Evolutionary conservation across 37 sponge, comb jelly and placozoan species (phyloP).

Genomic region (Spongilla lacustris): DNA sequence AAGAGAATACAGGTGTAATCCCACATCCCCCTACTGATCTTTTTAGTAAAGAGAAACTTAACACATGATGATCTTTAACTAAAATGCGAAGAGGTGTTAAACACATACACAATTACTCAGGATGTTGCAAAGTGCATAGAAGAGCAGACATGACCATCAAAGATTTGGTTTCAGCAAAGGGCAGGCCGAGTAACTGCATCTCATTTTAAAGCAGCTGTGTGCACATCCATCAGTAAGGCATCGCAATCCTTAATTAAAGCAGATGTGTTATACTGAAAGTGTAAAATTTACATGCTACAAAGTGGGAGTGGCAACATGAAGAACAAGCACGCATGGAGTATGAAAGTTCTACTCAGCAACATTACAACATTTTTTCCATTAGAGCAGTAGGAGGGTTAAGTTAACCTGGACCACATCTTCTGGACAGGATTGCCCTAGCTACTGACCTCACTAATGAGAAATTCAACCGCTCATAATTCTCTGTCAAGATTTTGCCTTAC

Average conservation of each 20-base stretch:
- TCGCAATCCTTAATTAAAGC: constrained; percentile 46
- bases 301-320: constrained; percentile 66
- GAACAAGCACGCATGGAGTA: constrained; percentile 30
- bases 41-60: constrained; percentile 3
- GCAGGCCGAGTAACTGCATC: constrained; percentile 70
- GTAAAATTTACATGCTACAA: constrained; percentile 31
- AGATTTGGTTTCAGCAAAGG: constrained; percentile 62
- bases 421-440: too few relatives aligned
- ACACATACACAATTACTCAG: constrained; percentile 15
- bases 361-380: constrained; percentile 21
- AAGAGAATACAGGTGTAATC: constrained; percentile 10
- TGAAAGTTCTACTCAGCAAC: neutral
- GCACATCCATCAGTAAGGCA: constrained; percentile 33
- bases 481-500: too few relatives aligned
- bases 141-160: constrained; percentile 18
- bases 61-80: constrained; percentile 20
- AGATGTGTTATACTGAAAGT: constrained; percentile 60
- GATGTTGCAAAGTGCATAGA: constrained; percentile 25
- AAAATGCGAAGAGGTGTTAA: constrained; percentile 40
- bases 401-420: too few relatives aligned
- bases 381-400: constrained; percentile 29
- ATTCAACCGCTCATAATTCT: too few relatives aligned
- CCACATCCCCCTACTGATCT: constrained; percentile 46
- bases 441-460: too few relatives aligned
- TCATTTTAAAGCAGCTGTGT: constrained; percentile 36